Evolutionary conservation across 2,113 vertebrate species (phyloP).

Genomic region (Ciconia boyciana): DNA sequence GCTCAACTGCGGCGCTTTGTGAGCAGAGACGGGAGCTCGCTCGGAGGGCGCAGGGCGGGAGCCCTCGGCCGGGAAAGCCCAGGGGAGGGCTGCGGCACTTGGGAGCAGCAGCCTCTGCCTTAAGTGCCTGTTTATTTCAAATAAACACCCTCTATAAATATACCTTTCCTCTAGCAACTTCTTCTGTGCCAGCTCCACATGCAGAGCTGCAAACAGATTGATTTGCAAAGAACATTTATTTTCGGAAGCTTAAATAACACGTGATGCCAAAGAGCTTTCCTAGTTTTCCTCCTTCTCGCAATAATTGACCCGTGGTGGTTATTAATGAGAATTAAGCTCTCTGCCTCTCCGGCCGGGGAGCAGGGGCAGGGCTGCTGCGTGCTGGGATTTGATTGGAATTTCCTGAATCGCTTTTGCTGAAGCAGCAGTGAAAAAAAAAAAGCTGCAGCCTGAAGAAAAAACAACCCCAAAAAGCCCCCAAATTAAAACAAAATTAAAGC

Average conservation of each 20-base stretch:
- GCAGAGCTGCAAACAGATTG: not conserved
- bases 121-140: conserved; percentile 37
- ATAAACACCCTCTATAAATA: conserved; percentile 26
- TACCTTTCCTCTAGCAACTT: not conserved
- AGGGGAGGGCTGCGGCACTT: not conserved
- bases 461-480: not conserved
- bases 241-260: conserved; percentile 16
- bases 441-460: not conserved
- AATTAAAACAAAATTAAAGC: not conserved
- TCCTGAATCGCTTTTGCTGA: conserved; percentile 50
- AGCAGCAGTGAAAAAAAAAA: not conserved
- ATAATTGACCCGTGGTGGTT: conserved; percentile 17
- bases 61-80: not conserved
- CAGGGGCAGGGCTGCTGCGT: not conserved
- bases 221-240: conserved; percentile 7
- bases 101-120: not conserved
- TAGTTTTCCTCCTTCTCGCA: not conserved
- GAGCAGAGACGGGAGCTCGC: not conserved
- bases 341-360: not conserved
- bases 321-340: conserved; percentile 50
- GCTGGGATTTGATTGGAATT: conserved; percentile 25
- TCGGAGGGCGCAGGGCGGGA: rapidly evolving
- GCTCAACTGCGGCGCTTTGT: not conserved
- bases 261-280: not conserved
- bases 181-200: not conserved